Evolutionary conservation across 2,113 vertebrate species (phyloP), one percentile per base, ranked within the genome.

Genomic region (Rhinopomastus cyanomelas): DNA sequence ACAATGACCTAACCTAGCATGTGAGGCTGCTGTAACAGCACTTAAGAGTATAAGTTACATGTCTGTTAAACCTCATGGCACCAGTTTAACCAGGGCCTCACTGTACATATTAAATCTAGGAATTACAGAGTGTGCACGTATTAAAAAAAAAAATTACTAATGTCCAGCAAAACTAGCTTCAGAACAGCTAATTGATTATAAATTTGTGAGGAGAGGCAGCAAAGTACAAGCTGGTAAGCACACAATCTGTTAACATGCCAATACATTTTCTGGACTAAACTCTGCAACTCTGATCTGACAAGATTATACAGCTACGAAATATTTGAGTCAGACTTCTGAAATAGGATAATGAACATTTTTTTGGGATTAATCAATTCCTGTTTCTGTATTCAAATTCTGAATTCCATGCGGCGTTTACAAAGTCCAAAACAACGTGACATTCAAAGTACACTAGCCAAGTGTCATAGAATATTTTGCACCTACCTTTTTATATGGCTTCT

Each of bases 401-500:
- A 80, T 65, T 74, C 49, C 18, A 22, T 32, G 59, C 37, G 37
- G 16, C 30, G 27, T 55, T 73, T 75, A 90, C 48, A 78, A 78
- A 66, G 39, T 57, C 16, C 44, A 75, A 44, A 82, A n/a, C 8
- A 82, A 56, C 16, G 25, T 5, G 18, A 56, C 26, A n/a, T 11
- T 80, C 55, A 46, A 30, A 71, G 37, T 39, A 66, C 5, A 34
- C 25, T 9, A 86, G 20, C 46, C 34, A 84, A 67, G 17, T 12
- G 52, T 30, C 12, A 30, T 1, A 36, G 17, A 81, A 11, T n/a
- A 65, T 94, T 90, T 79, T 82, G 39, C 65, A 57, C 95, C 55
- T 96, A 99, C 99, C 99, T 98, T 98, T 94, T 98, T 99, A 81
- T 98, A 99, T 6, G 99, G 99, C 78, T 98, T 99, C 96, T 99